phyloP scores from a whole-genome alignment of 2,888 invertebrate species.

The Caenorhabditis doughertyi region DNA sequence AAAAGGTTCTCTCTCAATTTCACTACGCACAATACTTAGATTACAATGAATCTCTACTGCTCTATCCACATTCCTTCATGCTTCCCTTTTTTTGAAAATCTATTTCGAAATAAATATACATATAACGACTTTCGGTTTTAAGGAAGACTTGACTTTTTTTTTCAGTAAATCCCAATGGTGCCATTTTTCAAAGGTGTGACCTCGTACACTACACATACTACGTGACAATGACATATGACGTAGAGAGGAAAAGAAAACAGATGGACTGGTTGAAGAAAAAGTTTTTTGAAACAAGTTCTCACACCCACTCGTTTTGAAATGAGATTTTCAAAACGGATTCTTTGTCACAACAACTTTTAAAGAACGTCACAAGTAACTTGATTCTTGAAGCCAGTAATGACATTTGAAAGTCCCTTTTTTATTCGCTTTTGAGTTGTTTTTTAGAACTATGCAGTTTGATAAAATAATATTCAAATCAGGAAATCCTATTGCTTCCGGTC shows the following conservation, averaged over 20 bases:
- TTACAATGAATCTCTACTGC: constrained; percentile 38
- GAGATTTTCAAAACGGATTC: constrained; percentile 12
- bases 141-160: not conserved
- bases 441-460: not conserved
- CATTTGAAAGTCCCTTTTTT: too few relatives aligned
- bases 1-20: not conserved
- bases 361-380: not conserved
- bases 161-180: constrained; percentile 17
- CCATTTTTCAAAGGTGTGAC: constrained; percentile 55
- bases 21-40: constrained; percentile 40
- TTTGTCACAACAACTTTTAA: constrained; percentile 10
- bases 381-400: not conserved
- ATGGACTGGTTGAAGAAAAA: constrained; percentile 25
- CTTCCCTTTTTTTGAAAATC: not conserved
- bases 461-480: not conserved
- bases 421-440: not conserved
- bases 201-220: constrained; percentile 30
- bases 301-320: constrained; percentile 23
- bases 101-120: not conserved
- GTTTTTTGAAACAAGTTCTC: constrained; percentile 43
- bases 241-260: constrained; percentile 11
- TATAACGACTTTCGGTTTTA: not conserved
- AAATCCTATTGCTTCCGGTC: not conserved
- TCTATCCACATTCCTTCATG: constrained; percentile 13
- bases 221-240: constrained; percentile 50